Evolutionary conservation across 1,140 invertebrate species (phyloP), one percentile per base, ranked within the genome.

Genomic region (Drosophila ohnishii): DNA sequence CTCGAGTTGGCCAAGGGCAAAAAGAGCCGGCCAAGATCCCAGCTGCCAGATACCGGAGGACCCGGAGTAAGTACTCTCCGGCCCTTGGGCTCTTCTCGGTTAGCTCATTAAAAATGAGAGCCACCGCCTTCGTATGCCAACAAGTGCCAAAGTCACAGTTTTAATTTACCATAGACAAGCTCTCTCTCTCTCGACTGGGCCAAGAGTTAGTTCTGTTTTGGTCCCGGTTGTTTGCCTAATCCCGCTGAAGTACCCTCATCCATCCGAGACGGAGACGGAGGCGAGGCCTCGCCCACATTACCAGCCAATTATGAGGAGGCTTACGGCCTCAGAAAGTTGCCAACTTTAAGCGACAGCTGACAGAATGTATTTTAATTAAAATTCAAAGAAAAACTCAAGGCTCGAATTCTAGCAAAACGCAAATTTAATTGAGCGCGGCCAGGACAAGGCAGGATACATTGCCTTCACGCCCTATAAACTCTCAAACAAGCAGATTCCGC

Each of bases 61-160:
- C 65, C 55, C 50, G 25, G 25, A 32, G n/a, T 50, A 30, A 69
- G 71, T 55, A 65, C 57, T 56, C 55, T 42, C 22, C 28, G 51
- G 48, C 61, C 65, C 48, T 50, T 14, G 51, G 82, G 63, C 75
- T 32, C 48, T 76, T 32, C 48, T 83, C 58, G 80, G 64, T 88
- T 77, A 71, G 84, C 84, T 87, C 83, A 87, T 87, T 87, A 87
- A 87, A 88, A 83, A 82, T 59, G 80, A 88, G 67, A 73, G 30
- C 25, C 28, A 19, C n/a, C 28, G 47, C 42, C 63, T 69, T 44
- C 60, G 61, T 69, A 66, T 44, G 61, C 78, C 81, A 78, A 86
- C 83, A 86, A 86, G 83, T 87, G 83, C 84, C 64, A 83, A 86
- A 88, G 83, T 80, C 80, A 87, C 79, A 76, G 76, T 87, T 87